Conservation (phyloP, 2,888 invertebrate species). For the Lasioglossum oenotherae region DNA sequence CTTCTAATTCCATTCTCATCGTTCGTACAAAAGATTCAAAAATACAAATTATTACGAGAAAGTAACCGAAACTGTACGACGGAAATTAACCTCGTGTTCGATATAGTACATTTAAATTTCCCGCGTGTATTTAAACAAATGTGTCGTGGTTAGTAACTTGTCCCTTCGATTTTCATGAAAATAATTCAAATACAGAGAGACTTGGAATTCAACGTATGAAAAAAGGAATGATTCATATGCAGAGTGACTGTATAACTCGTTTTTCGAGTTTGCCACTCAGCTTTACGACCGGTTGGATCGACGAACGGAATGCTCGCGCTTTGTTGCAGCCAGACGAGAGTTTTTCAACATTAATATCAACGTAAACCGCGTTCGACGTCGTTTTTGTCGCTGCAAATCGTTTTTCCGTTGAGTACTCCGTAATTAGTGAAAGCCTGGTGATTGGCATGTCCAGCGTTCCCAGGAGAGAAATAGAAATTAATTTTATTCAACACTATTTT, state of each 20-base stretch:
- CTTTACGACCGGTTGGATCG: neutral
- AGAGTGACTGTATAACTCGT: neutral
- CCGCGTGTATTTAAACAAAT: neutral
- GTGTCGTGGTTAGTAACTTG: neutral
- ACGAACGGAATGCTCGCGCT: neutral
- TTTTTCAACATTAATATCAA: neutral
- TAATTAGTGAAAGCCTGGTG: conserved; percentile 37
- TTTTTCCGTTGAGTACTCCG: neutral
- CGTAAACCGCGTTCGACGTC: too few species aligned
- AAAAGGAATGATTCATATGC: too few species aligned
- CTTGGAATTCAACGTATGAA: too few species aligned
- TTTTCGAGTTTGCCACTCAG: neutral
- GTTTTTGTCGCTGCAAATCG: neutral
- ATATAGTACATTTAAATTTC: neutral
- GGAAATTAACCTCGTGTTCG: too few species aligned
- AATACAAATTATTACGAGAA: neutral
- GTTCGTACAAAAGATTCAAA: neutral
- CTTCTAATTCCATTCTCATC: neutral
- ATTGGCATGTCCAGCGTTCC: conserved; percentile 21
- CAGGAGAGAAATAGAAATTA: too few species aligned
- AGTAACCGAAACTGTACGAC: neutral
- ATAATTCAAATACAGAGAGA: too few species aligned
- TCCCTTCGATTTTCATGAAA: neutral
- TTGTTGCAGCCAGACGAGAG: neutral
- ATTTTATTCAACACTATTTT: too few species aligned